Evolutionary conservation across 2,113 vertebrate species (phyloP).

Genomic region (rat (Rattus norvegicus)): GRCr8 NC_086020.1:195123501-195124000

Average conservation of each 20-base stretch:
- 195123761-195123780: neutral
- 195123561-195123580: constrained; percentile 18
- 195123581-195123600: constrained; percentile 50
- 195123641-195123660: too few relatives aligned
- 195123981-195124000: constrained; percentile 40
- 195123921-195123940: constrained; percentile 51
- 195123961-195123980: neutral
- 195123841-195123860: neutral
- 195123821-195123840: neutral
- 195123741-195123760: neutral
- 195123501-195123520: too few relatives aligned
- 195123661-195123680: neutral
- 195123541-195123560: constrained; percentile 18
- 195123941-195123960: constrained; percentile 39
- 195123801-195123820: neutral
- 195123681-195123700: neutral
- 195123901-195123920: constrained; percentile 46
- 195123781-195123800: neutral
- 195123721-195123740: neutral
- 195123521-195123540: too few relatives aligned
- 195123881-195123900: constrained; percentile 48
- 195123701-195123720: neutral
- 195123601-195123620: constrained; percentile 20
- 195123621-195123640: neutral
- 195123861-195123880: constrained; percentile 60